Base-by-base conservation (phyloP, 2,113 vertebrate species). In the Oreochromis niloticus region DNA sequence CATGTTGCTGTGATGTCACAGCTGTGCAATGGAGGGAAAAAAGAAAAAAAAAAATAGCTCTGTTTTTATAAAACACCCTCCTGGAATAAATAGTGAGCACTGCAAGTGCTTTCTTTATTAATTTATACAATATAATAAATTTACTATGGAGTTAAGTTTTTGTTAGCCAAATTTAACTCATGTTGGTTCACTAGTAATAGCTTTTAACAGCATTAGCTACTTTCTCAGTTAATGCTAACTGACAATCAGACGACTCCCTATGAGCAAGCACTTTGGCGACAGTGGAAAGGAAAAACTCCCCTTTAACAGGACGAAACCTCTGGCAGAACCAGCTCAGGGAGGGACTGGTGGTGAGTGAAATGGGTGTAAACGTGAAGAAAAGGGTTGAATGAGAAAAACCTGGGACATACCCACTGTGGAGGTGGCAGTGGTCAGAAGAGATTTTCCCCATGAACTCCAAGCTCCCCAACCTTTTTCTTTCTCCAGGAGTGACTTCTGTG, bases 381-480 rank as follows among this genome's bases (percentile, higher is more conserved):
- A 3, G 17, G 32, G 63, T 5, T 27, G 30, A 55, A 43, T 17
- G 34, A 56, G 30, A 39, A 80, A n/a, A 19, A 16, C 5, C n/a
- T 30, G 27, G 30, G 9, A 93, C 95, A 91, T 94, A 99, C 98
- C 98, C 87, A 99, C 96, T 85, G 97, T 97, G 88, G 98, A 98
- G 86, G 97, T 97, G 84, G 99, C 98, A 9, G 97, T 98, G 11
- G 97, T 98, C 82, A 99, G 93, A 5, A 99, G 96, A 85, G 98
- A 98, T 91, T 98, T 99, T 50, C 99, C 98, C 99, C 99, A 99
- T 24, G 97, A 97, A 43, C 99, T 97, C 99, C 98, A 99, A 39
- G 97, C 96, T 41, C 93, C 95, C 97, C 97, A 97, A 14, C 81
- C 83, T 91, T 95, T 95, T 13, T 92, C 92, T 80, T 89, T 93